Percentiles rank a stretch among this genome's conserved stretches.
Evolutionary conservation across 2,113 vertebrate species (phyloP).

Genomic region (Osmerus eperlanus): DNA sequence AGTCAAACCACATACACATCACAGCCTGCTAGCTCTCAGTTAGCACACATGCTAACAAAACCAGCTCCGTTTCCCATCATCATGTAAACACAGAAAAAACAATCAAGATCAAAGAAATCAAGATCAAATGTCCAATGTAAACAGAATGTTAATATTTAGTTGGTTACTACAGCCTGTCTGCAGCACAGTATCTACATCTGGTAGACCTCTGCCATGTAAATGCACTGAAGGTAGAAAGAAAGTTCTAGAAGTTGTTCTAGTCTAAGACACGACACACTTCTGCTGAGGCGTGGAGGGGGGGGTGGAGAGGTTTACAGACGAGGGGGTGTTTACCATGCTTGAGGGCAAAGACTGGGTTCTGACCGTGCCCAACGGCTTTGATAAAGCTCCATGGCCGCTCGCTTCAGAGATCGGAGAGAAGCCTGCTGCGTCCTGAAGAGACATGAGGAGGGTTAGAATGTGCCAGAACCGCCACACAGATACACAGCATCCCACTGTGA

Average conservation of each 20-base stretch:
- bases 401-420: conserved; percentile 38
- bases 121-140: conserved; percentile 21
- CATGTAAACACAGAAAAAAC: conserved; percentile 11
- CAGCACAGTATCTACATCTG: background rate
- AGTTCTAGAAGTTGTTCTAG: conserved; percentile 15
- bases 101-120: no score
- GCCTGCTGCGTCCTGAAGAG: conserved; percentile 55
- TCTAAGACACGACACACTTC: conserved; percentile 71
- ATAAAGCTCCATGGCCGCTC: conserved; percentile 42
- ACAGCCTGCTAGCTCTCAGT: conserved; percentile 11
- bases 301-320: conserved; percentile 49
- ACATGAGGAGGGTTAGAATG: conserved; percentile 54
- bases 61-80: background rate
- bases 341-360: conserved; percentile 47
- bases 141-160: conserved; percentile 16
- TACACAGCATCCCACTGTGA: background rate
- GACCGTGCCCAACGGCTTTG: conserved; percentile 43
- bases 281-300: conserved; percentile 49
- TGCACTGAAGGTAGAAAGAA: conserved; percentile 47
- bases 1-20: background rate
- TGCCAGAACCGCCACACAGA: conserved; percentile 23
- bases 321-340: conserved; percentile 68
- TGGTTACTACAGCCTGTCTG: background rate
- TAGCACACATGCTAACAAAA: background rate
- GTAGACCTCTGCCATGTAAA: conserved; percentile 59